A percentile compares a stretch with the other conserved stretches of the same genome.
These are phyloP conservation scores for Pristiophorus japonicus DNA, from an alignment of 2,113 vertebrate species.

Conservation along the genomic window DNA sequence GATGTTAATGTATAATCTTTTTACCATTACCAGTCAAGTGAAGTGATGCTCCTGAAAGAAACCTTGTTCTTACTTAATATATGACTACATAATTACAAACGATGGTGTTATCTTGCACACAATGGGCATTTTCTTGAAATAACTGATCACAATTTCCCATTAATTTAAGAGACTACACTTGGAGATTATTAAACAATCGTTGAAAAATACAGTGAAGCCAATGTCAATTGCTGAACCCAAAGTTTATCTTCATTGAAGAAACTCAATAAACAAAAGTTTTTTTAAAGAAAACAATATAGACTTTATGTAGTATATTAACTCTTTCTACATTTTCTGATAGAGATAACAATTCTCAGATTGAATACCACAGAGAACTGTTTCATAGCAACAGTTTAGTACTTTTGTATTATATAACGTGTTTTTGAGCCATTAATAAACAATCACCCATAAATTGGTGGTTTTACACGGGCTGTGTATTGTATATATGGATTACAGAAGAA, in stretches of 20 bases:
- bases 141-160: neutral
- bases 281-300: too few species aligned
- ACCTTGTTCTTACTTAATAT: constrained; percentile 49
- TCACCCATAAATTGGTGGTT: neutral
- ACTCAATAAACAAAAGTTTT: too few species aligned
- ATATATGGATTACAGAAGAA: neutral
- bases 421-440: neutral
- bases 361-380: neutral
- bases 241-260: neutral
- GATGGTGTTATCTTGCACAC: neutral
- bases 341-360: neutral
- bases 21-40: constrained; percentile 66
- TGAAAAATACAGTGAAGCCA: neutral
- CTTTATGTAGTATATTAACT: too few species aligned
- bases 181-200: neutral
- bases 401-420: neutral
- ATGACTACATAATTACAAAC: neutral
- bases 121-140: neutral
- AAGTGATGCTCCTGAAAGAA: constrained; percentile 59
- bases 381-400: neutral
- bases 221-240: neutral
- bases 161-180: neutral
- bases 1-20: constrained; percentile 62
- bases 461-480: neutral
- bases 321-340: neutral